These are phyloP conservation scores for Acrobasis suavella DNA, from an alignment of 2,888 invertebrate genomes.

Conservation along the genomic window DNA sequence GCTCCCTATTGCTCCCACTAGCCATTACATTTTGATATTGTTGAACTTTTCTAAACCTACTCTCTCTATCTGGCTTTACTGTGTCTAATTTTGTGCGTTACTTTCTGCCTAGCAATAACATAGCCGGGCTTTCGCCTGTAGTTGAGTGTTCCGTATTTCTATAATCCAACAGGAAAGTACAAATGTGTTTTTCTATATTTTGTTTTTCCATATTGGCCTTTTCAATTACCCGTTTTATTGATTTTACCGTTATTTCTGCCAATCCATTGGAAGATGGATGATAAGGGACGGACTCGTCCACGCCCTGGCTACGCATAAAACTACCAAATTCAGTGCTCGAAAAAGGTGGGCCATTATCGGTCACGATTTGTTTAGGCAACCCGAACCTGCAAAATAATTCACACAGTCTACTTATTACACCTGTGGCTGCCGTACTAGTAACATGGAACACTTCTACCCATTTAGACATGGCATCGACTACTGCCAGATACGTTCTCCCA, in stretches of 20 bases:
- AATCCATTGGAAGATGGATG: not conserved
- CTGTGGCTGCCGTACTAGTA: not conserved
- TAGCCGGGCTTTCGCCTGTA: too few species aligned
- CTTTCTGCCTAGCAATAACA: too few species aligned
- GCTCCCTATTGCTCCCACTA: too few species aligned
- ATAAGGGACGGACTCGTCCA: not conserved
- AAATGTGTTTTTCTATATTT: too few species aligned
- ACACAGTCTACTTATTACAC: not conserved
- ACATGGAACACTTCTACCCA: slow-evolving; percentile 16
- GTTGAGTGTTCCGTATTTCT: too few species aligned
- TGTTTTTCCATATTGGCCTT: not conserved
- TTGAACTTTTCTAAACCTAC: too few species aligned
- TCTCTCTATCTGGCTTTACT: too few species aligned
- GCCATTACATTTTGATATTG: too few species aligned
- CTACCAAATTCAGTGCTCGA: slow-evolving; percentile 12
- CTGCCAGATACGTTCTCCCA: not conserved
- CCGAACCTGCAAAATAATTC: slow-evolving; percentile 2
- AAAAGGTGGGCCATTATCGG: slow-evolving; percentile 19
- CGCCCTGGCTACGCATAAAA: too few species aligned
- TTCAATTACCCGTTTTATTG: not conserved
- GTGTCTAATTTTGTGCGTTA: too few species aligned
- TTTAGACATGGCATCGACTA: slow-evolving; percentile 15
- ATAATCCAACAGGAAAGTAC: too few species aligned
- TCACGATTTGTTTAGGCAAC: slow-evolving; percentile 8
- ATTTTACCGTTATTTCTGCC: not conserved